These are phyloP conservation scores for Spermophilus dauricus DNA, from an alignment of 2,113 vertebrate genomes.

Conservation along the genomic window DNA sequence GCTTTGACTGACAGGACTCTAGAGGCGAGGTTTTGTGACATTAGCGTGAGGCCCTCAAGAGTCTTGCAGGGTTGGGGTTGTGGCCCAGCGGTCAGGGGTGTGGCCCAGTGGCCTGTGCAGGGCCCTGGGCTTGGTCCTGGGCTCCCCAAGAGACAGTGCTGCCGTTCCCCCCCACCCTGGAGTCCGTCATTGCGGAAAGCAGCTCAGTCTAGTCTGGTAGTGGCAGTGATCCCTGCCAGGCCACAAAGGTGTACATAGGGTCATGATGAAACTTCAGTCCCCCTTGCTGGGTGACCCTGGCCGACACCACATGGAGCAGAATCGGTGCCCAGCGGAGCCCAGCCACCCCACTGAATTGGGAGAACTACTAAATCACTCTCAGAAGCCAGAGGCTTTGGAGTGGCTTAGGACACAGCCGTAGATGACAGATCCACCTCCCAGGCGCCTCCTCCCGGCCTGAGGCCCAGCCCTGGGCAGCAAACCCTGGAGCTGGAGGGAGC, in stretches of 20 bases:
- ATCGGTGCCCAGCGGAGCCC: background rate
- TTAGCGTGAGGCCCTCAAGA: background rate
- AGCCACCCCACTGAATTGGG: background rate
- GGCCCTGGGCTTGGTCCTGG: background rate
- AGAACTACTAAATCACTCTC: background rate
- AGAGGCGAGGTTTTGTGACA: background rate
- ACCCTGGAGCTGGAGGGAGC: background rate
- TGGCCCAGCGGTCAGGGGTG: background rate
- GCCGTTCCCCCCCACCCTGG: background rate
- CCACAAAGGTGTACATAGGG: background rate
- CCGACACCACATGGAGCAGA: background rate
- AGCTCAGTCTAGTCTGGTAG: background rate
- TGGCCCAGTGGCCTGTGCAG: too few species aligned
- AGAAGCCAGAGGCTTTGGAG: background rate
- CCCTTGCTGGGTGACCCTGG: background rate
- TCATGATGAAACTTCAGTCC: accelerated
- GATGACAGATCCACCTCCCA: background rate
- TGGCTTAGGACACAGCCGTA: background rate
- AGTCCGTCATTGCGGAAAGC: background rate
- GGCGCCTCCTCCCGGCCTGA: too few species aligned
- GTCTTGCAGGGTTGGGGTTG: background rate
- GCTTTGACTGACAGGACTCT: background rate
- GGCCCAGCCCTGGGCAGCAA: background rate
- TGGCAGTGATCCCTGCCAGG: too few species aligned
- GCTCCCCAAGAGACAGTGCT: background rate